These are phyloP conservation scores for Verasper variegatus DNA, from an alignment of 2,113 vertebrate genomes.

Conservation along the genomic window DNA sequence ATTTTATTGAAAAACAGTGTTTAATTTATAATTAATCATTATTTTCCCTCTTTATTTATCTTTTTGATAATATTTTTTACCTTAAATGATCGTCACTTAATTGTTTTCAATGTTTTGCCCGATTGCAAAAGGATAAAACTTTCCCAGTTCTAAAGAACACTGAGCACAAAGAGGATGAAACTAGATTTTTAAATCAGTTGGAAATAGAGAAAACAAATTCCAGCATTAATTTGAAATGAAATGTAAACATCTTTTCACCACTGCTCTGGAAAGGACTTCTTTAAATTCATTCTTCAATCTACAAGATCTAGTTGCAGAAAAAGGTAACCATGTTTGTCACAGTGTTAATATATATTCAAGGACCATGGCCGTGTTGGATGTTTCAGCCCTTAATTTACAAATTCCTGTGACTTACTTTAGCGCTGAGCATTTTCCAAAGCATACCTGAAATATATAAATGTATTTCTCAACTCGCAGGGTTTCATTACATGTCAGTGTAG, in stretches of 20 bases:
- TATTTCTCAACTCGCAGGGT: slow-evolving; percentile 14
- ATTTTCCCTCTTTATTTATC: not conserved
- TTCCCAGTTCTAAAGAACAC: not conserved
- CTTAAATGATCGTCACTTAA: too few relatives aligned
- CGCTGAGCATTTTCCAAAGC: slow-evolving; percentile 14
- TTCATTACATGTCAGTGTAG: slow-evolving; percentile 27
- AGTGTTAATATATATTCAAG: slow-evolving; percentile 1
- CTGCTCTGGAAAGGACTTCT: slow-evolving; percentile 9
- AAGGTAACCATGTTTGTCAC: not conserved
- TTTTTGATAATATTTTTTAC: slow-evolving; percentile 1
- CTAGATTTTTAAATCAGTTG: slow-evolving; percentile 27
- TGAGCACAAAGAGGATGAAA: not conserved
- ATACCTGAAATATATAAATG: slow-evolving; percentile 19
- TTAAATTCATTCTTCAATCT: slow-evolving; percentile 4
- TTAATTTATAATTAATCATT: slow-evolving; percentile 23
- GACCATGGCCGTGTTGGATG: not conserved
- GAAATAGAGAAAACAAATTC: slow-evolving; percentile 21
- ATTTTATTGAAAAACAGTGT: slow-evolving; percentile 7
- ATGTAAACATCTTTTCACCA: slow-evolving; percentile 13
- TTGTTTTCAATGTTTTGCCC: too few relatives aligned
- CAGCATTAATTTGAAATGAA: slow-evolving; percentile 6
- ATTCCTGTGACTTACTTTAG: not conserved
- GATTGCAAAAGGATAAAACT: too few relatives aligned
- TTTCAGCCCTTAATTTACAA: slow-evolving; percentile 14
- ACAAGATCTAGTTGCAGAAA: slow-evolving; percentile 5